Conservation (phyloP, 2,797 vertebrate species). For the Manis javanica region DNA sequence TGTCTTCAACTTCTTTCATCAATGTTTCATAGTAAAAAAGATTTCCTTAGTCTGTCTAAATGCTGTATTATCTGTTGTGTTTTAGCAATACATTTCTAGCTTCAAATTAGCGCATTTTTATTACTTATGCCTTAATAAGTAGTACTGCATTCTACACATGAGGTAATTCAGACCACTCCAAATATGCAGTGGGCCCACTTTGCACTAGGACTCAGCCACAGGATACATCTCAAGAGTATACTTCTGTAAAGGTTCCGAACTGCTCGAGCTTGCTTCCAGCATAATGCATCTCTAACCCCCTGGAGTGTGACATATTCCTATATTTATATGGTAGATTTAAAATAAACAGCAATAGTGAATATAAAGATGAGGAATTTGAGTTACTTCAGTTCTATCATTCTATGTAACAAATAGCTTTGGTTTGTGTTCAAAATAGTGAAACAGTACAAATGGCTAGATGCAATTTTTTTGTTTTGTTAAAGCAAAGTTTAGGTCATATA, state of each 20-base stretch:
- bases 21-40: background rate
- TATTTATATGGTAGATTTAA: background rate
- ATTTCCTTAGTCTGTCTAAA: background rate
- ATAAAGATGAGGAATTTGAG: conserved; percentile 31
- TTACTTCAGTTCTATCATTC: background rate
- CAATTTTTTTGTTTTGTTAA: background rate
- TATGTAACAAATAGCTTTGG: background rate
- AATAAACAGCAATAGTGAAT: background rate
- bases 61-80: background rate
- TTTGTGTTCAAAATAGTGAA: conserved; percentile 23
- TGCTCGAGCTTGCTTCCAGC: background rate
- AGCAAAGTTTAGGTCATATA: background rate
- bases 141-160: background rate
- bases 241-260: background rate
- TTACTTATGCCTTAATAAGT: background rate
- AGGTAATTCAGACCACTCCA: background rate
- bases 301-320: background rate
- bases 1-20: background rate
- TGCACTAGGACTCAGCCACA: background rate
- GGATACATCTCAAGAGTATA: background rate
- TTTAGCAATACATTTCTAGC: background rate
- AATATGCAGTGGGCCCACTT: background rate
- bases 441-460: background rate
- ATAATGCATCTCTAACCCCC: background rate
- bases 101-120: conserved; percentile 11